phyloP scores from a whole-genome alignment of 2,113 vertebrate genomes.

The Rhinopomastus cyanomelas region DNA sequence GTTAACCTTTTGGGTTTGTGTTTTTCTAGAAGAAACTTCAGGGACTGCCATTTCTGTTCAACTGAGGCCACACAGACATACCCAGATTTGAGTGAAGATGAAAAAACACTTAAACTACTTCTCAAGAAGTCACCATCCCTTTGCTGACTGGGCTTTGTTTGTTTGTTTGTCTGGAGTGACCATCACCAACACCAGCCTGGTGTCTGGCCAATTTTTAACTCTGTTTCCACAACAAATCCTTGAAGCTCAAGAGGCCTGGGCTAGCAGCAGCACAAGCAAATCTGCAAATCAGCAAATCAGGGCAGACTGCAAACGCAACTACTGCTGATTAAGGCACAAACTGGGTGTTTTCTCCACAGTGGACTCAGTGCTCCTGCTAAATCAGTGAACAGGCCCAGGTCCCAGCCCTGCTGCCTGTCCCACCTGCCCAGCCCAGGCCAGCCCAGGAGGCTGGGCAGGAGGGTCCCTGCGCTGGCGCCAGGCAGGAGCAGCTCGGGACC shows the following conservation, averaged over 20 bases:
- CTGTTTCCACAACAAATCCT: fast-evolving
- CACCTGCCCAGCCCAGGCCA: fast-evolving
- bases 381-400: fast-evolving
- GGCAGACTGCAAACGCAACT: not conserved
- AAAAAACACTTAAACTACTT: not conserved
- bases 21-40: not conserved
- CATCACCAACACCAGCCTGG: not conserved
- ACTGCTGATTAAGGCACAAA: not conserved
- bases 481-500: fast-evolving
- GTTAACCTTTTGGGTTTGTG: not conserved
- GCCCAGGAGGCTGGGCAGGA: fast-evolving
- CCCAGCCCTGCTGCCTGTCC: fast-evolving
- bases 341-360: fast-evolving
- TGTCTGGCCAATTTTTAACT: not conserved
- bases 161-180: not conserved
- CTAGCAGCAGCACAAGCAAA: not conserved
- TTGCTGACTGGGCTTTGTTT: not conserved
- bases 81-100: not conserved
- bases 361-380: not conserved
- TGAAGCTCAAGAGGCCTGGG: fast-evolving
- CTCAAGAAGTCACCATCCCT: not conserved
- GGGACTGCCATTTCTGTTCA: not conserved
- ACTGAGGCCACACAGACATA: not conserved
- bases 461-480: not conserved
- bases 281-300: fast-evolving